Evolutionary conservation across 1,140 invertebrate species (phyloP).

Genomic region (Lucilia sericata): DNA sequence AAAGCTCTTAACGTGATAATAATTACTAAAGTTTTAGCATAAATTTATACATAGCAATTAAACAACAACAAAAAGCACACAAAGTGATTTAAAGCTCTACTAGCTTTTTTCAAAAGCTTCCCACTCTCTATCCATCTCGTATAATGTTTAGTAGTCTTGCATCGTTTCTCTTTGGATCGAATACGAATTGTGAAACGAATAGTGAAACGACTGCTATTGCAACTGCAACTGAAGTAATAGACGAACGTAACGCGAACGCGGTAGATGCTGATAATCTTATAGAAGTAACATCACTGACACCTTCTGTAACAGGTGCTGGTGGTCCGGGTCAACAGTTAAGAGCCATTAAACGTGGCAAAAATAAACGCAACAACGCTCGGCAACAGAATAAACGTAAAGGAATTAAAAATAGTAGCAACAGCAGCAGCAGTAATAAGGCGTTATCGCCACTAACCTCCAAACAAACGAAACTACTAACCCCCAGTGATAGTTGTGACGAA

Average conservation of each 20-base stretch:
- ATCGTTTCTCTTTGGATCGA: constrained; percentile 66
- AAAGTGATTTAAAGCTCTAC: constrained; percentile 4
- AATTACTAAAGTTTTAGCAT: not conserved
- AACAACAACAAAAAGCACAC: not conserved
- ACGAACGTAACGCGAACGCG: not conserved
- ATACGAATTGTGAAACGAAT: constrained; percentile 53
- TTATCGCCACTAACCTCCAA: constrained; percentile 44
- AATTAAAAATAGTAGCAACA: constrained; percentile 40
- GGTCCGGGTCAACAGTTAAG: not conserved
- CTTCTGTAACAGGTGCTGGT: constrained; percentile 57
- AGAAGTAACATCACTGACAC: constrained; percentile 63
- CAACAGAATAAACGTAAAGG: constrained; percentile 54
- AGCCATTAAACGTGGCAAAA: constrained; percentile 51
- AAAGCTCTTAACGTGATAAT: constrained; percentile 1
- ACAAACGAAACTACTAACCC: constrained; percentile 26
- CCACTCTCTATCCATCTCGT: constrained; percentile 41
- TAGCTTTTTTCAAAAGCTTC: not conserved
- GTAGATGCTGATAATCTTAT: constrained; percentile 58
- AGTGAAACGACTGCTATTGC: constrained; percentile 41
- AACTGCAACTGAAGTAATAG: constrained; percentile 45
- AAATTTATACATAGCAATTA: not conserved
- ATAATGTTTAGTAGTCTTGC: constrained; percentile 68
- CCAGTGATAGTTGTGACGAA: constrained; percentile 37
- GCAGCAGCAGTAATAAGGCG: not conserved
- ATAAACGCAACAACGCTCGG: constrained; percentile 52